Base-by-base conservation (phyloP, 2,113 vertebrate genomes). In the Strix aluco region DNA sequence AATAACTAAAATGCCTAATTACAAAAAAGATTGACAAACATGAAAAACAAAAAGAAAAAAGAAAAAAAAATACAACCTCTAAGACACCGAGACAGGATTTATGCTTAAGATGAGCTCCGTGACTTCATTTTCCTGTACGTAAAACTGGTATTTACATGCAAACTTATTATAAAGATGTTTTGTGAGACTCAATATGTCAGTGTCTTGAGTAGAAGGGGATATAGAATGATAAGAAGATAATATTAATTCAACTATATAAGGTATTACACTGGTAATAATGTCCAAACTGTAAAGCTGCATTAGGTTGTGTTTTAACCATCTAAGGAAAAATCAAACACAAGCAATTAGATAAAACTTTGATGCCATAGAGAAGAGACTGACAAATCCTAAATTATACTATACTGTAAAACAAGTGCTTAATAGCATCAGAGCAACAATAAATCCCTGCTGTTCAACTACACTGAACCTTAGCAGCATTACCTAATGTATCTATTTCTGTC, bases 41-140 rank as follows among this genome's bases (percentile, higher is more conserved):
- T 36, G 7, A 4, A 13, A 30, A 32, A 15, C 1, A 25, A 70
- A 17, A 47, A 32, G 5, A 3, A 19, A 5, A 26, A 32, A 5
- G 23, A 3, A 15, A 0, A 12, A 12, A 13, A 29, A 2, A 16
- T 0, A 13, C 12, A 29, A 21, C 22, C 4, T 72, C 30, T 75
- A 11, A 66, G 46, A 38, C 19, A 67, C 7, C 16, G 62, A 52
- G 36, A 84, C 8, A 36, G 13, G 7, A 2, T 40, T 86, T 51
- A 46, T 66, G 25, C 25, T 74, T 74, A 49, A 52, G 5, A 44
- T 46, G 46, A 81, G 6, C 32, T 66, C 26, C 40, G 49, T n/a
- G 13, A 32, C 67, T 93, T 84, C 17, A 13, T 34, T 42, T 65
- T 59, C 32, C 20, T 86, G 9, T 55, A 65, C 0, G 1, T 46